Base-by-base conservation (phyloP, 1,140 invertebrate genomes). In the Grapholita molesta region DNA sequence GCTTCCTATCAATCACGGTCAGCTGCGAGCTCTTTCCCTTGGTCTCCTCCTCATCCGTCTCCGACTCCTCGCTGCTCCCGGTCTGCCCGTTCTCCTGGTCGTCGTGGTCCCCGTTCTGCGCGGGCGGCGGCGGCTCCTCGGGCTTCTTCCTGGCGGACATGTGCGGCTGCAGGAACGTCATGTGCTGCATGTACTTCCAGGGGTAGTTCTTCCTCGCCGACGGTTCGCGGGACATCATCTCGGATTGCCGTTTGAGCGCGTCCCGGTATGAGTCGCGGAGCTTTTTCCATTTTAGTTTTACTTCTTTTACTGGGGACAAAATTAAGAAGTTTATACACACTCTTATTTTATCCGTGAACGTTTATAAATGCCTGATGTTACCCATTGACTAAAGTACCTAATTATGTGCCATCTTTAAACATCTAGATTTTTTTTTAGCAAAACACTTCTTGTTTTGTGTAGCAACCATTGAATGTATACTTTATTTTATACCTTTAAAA, bases 211-310 rank as follows among this genome's bases (percentile, higher is more conserved):
- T 88, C 68, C 84, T 85, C 64, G 69, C 71, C 18, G 78, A 57
- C 15, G 86, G 83, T 25, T 86, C 88, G 52, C 80, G 78, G 18
- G 85, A 82, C 71, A 83, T 55, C 83, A 89, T 83, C 38, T 91
- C 89, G 72, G 76, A 85, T 70, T 89, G 86, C 8, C 90, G 76
- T 74, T 90, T 92, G 12, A 92, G 78, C 35, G 90, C 90, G 68
- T 92, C 90, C 28, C 90, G 82, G 72, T 92, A 90, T 72, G 88
- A 88, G 79, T 92, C 90, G 24, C 90, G 87, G 18, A 92, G 77
- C 55, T 89, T 90, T 69, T 92, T 92, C 90, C 90, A 92, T 77
- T 90, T 90, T 48, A 87, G 53, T 67, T 92, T 92, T 15, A 89
- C 90, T 71, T 90, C 90, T 73, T 90, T 92, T n/a, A 90, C 90